These are phyloP conservation scores for Thunnus thynnus DNA, from an alignment of 2,113 vertebrate species.

Conservation along the genomic window DNA sequence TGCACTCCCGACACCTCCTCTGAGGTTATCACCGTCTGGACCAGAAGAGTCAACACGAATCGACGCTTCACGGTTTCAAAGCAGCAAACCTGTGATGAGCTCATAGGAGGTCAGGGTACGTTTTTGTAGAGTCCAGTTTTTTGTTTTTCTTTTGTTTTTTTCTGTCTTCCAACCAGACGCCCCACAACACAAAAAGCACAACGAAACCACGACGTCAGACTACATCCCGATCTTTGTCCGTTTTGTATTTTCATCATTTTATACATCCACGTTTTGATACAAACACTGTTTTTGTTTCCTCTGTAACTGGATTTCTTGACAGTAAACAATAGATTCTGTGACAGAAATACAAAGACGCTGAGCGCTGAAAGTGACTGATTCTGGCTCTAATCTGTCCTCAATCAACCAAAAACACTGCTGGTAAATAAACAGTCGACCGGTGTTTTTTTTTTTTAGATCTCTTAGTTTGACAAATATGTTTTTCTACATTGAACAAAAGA, in stretches of 20 bases:
- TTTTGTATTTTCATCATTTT: constrained; percentile 9
- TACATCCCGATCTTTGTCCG: background rate
- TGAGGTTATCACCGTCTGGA: background rate
- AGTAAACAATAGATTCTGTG: background rate
- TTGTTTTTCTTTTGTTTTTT: background rate
- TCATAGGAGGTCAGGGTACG: background rate
- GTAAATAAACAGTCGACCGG: background rate
- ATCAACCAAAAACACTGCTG: background rate
- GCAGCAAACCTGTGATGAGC: background rate
- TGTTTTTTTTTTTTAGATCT: too few relatives aligned
- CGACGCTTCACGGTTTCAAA: too few relatives aligned
- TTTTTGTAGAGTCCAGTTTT: background rate
- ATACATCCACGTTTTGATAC: constrained; percentile 25
- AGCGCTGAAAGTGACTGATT: background rate
- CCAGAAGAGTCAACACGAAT: too few relatives aligned
- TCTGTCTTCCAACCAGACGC: constrained; percentile 6
- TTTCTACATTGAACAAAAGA: too few relatives aligned
- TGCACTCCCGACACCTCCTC: background rate
- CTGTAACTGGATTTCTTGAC: background rate
- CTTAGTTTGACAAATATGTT: too few relatives aligned
- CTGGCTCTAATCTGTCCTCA: background rate
- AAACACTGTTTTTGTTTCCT: background rate
- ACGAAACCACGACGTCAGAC: background rate
- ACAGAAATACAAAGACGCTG: background rate
- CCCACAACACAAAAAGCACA: constrained; percentile 8